These are phyloP conservation scores for Hirundo rustica DNA, from an alignment of 2,797 vertebrate species.

Conservation along the genomic window DNA sequence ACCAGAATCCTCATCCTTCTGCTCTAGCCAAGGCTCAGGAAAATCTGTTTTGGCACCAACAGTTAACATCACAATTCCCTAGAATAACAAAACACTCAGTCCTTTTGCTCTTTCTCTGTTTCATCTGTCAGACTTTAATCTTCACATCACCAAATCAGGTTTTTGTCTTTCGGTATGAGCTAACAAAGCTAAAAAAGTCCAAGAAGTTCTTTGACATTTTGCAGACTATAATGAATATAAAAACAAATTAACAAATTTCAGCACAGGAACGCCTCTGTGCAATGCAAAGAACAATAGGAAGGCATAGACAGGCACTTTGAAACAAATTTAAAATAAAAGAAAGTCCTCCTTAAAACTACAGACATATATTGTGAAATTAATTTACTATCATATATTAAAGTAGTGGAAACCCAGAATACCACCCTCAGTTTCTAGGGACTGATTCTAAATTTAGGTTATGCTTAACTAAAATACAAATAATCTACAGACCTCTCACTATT, in stretches of 20 bases:
- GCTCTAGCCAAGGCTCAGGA: not conserved
- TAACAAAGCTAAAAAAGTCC: not conserved
- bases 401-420: not conserved
- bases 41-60: not conserved
- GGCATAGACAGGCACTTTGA: not conserved
- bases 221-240: not conserved
- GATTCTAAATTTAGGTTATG: slow-evolving; percentile 9
- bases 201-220: not conserved
- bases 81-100: not conserved
- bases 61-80: not conserved
- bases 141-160: not conserved
- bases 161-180: not conserved
- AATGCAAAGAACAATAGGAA: not conserved
- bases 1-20: not conserved
- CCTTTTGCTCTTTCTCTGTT: not conserved
- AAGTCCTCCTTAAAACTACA: not conserved
- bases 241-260: not conserved
- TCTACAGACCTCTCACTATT: slow-evolving; percentile 25
- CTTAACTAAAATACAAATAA: slow-evolving; percentile 58
- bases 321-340: not conserved
- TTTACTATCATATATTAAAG: not conserved
- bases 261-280: not conserved
- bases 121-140: not conserved
- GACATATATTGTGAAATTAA: slow-evolving; percentile 22
- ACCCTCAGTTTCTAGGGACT: not conserved